Percentiles rank a stretch among this genome's conserved stretches.
phyloP scores from a whole-genome alignment of 2,888 invertebrate species.

The Tromatobia lineatoria region DNA sequence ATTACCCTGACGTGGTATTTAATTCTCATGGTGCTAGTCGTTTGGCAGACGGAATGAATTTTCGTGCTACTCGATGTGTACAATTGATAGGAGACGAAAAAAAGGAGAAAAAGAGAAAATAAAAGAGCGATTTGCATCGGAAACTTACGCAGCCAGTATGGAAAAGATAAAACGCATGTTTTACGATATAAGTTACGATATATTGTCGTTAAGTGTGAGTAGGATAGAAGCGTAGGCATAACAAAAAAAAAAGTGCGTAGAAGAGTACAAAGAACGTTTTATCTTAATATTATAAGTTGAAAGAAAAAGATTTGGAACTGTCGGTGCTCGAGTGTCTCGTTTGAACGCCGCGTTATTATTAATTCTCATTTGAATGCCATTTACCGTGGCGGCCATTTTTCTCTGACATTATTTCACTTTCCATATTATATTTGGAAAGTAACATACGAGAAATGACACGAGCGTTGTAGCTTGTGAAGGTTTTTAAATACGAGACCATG shows the following conservation, averaged over 20 bases:
- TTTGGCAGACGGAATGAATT: slow-evolving; percentile 59
- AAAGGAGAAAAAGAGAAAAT: neutral
- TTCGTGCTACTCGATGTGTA: slow-evolving; percentile 63
- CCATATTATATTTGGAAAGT: slow-evolving; percentile 14
- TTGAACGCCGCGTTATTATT: slow-evolving; percentile 49
- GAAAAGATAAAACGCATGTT: slow-evolving; percentile 59
- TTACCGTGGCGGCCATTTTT: slow-evolving; percentile 64
- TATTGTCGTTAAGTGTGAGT: slow-evolving; percentile 75
- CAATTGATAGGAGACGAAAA: slow-evolving; percentile 11
- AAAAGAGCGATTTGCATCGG: slow-evolving; percentile 52
- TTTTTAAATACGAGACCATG: slow-evolving; percentile 61
- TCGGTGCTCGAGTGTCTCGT: slow-evolving; percentile 71
- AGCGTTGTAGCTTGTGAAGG: slow-evolving; percentile 64
- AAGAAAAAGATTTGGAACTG: slow-evolving; percentile 62
- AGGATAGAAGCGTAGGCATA: slow-evolving; percentile 74
- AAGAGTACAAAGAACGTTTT: slow-evolving; percentile 83
- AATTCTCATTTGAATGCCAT: slow-evolving; percentile 59
- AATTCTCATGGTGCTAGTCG: slow-evolving; percentile 73
- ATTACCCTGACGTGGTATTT: slow-evolving; percentile 62
- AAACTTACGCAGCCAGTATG: slow-evolving; percentile 69
- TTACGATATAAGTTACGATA: slow-evolving; percentile 69
- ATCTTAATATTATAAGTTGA: slow-evolving; percentile 62
- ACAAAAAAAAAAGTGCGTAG: slow-evolving; percentile 78
- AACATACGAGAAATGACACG: slow-evolving; percentile 46
- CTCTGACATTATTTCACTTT: slow-evolving; percentile 48